These are phyloP conservation scores for Mirza zaza DNA, from an alignment of 2,113 vertebrate species.

Conservation along the genomic window DNA sequence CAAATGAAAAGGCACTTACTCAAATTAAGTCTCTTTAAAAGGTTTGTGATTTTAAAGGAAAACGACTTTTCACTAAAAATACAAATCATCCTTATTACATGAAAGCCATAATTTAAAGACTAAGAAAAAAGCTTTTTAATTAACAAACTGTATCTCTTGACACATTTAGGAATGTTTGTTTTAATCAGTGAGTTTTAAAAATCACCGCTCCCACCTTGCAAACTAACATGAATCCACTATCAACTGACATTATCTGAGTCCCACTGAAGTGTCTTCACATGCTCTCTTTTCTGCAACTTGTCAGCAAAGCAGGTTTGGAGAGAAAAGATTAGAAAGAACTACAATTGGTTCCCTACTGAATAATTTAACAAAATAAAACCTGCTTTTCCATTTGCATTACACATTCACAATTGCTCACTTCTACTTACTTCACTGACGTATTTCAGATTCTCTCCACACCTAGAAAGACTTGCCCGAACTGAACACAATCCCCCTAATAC, in stretches of 20 bases:
- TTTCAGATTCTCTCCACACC: neutral
- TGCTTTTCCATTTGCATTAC: neutral
- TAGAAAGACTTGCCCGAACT: constrained; percentile 58
- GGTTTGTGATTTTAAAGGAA: constrained; percentile 32
- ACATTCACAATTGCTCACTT: neutral
- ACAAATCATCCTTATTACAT: neutral
- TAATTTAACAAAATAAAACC: constrained; percentile 42
- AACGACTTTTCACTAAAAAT: constrained; percentile 26
- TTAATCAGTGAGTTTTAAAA: neutral
- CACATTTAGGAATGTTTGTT: neutral
- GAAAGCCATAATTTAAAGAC: constrained; percentile 43
- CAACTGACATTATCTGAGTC: fast-evolving
- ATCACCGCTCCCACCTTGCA: neutral
- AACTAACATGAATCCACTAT: fast-evolving
- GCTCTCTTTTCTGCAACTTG: neutral
- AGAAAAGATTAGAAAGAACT: neutral
- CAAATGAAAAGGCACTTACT: constrained; percentile 56
- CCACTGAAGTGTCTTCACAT: fast-evolving
- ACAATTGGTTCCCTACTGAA: constrained; percentile 52
- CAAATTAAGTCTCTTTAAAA: constrained; percentile 22
- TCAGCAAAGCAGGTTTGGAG: constrained; percentile 47
- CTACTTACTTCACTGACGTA: neutral
- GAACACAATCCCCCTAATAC: neutral
- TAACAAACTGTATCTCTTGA: neutral
- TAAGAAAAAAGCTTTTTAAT: neutral